phyloP scores from a whole-genome alignment of 2,888 invertebrate species.

The Drosophila mimica region DNA sequence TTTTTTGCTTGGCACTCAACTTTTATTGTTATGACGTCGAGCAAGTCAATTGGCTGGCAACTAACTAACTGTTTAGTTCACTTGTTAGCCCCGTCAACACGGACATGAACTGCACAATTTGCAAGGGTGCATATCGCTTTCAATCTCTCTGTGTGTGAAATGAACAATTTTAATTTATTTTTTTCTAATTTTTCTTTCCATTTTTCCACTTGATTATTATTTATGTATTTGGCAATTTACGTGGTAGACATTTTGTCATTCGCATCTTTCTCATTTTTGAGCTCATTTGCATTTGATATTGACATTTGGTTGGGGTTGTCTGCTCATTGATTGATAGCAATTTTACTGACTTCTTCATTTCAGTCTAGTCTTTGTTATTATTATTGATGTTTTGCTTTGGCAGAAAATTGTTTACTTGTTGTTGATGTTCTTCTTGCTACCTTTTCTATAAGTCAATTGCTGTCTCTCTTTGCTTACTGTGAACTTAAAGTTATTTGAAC shows the following conservation, averaged over 20 bases:
- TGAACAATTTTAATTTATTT: slow-evolving; percentile 5
- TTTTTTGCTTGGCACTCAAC: slow-evolving; percentile 55
- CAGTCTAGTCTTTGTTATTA: not conserved
- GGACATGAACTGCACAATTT: slow-evolving; percentile 43
- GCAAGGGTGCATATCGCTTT: slow-evolving; percentile 12
- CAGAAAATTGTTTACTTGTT: slow-evolving; percentile 11
- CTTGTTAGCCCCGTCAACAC: slow-evolving; percentile 46
- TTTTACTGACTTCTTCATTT: slow-evolving; percentile 1
- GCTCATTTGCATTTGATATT: slow-evolving; percentile 63
- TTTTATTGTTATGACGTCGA: slow-evolving; percentile 77
- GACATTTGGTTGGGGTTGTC: slow-evolving; percentile 21
- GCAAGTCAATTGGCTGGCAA: slow-evolving; percentile 68
- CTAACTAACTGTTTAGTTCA: slow-evolving; percentile 70
- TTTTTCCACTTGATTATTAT: not conserved
- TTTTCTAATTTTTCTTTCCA: not conserved
- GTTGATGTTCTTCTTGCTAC: slow-evolving; percentile 5
- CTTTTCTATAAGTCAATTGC: slow-evolving; percentile 1
- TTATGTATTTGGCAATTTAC: not conserved
- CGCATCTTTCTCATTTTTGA: slow-evolving; percentile 13
- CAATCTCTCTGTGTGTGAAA: not conserved
- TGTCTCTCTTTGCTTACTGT: slow-evolving; percentile 10
- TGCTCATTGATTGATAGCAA: slow-evolving; percentile 21
- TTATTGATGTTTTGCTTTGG: slow-evolving; percentile 1
- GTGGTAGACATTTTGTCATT: not conserved
- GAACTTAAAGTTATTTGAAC: slow-evolving; percentile 25